phyloP scores from a whole-genome alignment of 2,888 invertebrate species.

The Synergus gifuensis region DNA sequence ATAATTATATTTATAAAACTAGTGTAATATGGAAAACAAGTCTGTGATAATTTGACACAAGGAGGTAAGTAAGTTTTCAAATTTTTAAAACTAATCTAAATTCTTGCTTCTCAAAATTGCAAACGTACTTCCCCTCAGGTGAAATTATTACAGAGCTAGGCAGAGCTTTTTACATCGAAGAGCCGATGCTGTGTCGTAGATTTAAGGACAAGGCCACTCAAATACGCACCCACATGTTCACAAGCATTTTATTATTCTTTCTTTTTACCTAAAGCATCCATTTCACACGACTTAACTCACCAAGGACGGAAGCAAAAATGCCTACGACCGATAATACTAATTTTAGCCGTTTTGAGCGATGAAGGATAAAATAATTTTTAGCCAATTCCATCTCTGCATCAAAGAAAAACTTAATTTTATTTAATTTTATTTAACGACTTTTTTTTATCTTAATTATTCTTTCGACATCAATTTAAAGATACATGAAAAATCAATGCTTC shows the following conservation, averaged over 20 bases:
- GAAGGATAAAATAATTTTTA: not conserved
- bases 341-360: not conserved
- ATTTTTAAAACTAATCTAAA: not conserved
- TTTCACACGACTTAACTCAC: too few species aligned
- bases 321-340: not conserved
- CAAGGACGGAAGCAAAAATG: too few species aligned
- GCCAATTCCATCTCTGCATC: conserved; percentile 2
- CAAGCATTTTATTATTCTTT: not conserved
- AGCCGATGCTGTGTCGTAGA: conserved; percentile 68
- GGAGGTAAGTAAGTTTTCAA: not conserved
- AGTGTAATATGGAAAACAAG: conserved; percentile 72
- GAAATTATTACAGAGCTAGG: conserved; percentile 37
- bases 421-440: not conserved
- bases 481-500: not conserved
- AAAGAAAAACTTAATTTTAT: not conserved
- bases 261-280: not conserved
- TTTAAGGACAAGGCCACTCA: conserved; percentile 73
- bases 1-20: conserved; percentile 70
- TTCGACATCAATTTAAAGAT: not conserved
- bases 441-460: not conserved
- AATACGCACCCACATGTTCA: conserved; percentile 54
- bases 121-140: not conserved
- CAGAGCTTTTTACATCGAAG: conserved; percentile 60
- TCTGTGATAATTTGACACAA: conserved; percentile 51
- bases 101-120: not conserved